Conservation (phyloP, 2,888 invertebrate genomes). For the Baronia brevicornis region DNA sequence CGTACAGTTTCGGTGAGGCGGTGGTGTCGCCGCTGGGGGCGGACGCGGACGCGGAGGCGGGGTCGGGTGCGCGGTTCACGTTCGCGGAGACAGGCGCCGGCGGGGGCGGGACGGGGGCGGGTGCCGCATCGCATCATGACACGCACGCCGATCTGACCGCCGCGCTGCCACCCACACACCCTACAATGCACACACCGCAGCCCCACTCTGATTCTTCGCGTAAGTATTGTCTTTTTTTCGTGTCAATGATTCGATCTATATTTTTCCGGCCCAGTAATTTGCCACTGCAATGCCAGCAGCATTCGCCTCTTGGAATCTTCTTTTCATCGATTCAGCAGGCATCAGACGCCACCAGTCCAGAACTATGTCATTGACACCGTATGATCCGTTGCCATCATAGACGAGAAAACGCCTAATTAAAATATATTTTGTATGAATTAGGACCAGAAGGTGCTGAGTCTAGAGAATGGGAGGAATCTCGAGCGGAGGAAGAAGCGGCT, state of each 20-base stretch:
- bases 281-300: too few species aligned
- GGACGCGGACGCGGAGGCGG: slow-evolving; percentile 70
- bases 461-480: slow-evolving; percentile 60
- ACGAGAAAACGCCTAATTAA: neutral
- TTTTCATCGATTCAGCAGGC: too few species aligned
- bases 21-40: slow-evolving; percentile 88
- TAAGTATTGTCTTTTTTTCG: slow-evolving; percentile 8
- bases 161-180: slow-evolving; percentile 48
- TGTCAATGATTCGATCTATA: too few species aligned
- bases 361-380: too few species aligned
- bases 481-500: slow-evolving; percentile 63
- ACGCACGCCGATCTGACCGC: slow-evolving; percentile 82
- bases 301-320: too few species aligned
- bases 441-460: slow-evolving; percentile 48
- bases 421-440: slow-evolving; percentile 16
- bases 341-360: too few species aligned
- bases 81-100: slow-evolving; percentile 61
- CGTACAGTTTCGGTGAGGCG: slow-evolving; percentile 85
- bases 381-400: neutral
- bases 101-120: slow-evolving; percentile 81
- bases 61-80: slow-evolving; percentile 78
- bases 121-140: slow-evolving; percentile 82
- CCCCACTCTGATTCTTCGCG: slow-evolving; percentile 14
- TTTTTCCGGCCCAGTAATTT: too few species aligned
- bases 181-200: slow-evolving; percentile 17